Conservation (phyloP, 2,888 invertebrate genomes). For the Diaphora mendica region DNA sequence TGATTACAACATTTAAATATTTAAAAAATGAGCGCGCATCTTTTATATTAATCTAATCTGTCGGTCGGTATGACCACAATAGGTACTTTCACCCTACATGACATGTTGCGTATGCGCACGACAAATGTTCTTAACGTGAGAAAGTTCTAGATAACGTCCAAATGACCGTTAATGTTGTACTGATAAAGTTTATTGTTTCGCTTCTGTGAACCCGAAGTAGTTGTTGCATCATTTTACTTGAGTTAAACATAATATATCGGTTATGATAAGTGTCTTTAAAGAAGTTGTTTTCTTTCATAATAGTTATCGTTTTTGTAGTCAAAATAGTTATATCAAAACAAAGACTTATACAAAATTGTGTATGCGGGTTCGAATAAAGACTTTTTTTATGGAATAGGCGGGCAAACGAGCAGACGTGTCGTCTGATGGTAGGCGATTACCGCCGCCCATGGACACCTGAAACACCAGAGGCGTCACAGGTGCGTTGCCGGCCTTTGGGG, state of each 20-base stretch:
- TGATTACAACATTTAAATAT: constrained; percentile 28
- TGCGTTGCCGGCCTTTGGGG: too few species aligned
- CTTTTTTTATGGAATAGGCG: too few species aligned
- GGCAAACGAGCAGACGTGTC: too few species aligned
- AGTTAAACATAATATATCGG: background rate
- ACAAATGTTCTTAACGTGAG: constrained; percentile 73
- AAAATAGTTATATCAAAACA: background rate
- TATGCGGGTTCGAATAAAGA: background rate
- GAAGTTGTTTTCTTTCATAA: background rate
- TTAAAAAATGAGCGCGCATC: constrained; percentile 26
- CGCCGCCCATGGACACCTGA: too few species aligned
- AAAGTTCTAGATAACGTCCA: constrained; percentile 68
- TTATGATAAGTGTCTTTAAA: background rate
- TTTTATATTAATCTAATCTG: constrained; percentile 44
- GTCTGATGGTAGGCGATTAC: too few species aligned
- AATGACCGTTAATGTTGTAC: constrained; percentile 66
- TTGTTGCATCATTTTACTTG: constrained; percentile 7
- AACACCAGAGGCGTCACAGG: too few species aligned
- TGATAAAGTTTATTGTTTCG: constrained; percentile 64
- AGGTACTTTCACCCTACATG: constrained; percentile 63
- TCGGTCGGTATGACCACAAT: constrained; percentile 55
- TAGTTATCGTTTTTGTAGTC: background rate
- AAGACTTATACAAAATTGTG: background rate
- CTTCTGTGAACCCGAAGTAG: constrained; percentile 57
- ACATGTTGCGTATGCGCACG: constrained; percentile 51